phyloP scores from a whole-genome alignment of 2,113 vertebrate species.

The Chaetura pelagica region DNA sequence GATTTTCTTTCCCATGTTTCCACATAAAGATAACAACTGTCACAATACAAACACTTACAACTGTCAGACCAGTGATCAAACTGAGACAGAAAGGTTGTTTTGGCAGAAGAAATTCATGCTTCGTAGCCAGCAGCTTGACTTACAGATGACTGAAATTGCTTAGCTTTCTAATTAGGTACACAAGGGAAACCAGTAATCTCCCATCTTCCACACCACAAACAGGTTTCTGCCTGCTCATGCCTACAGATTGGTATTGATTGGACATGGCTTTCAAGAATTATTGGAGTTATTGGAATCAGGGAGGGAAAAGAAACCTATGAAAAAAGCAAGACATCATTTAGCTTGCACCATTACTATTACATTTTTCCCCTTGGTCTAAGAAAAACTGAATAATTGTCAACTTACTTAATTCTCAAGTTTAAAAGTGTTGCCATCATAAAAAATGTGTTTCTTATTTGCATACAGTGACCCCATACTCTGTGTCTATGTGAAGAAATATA shows the following conservation, averaged over 20 bases:
- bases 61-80: not conserved
- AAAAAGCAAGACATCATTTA: not conserved
- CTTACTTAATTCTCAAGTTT: not conserved
- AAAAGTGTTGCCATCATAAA: not conserved
- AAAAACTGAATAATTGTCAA: not conserved
- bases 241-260: not conserved
- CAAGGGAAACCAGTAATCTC: not conserved
- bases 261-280: not conserved
- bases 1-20: not conserved
- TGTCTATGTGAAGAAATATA: not conserved
- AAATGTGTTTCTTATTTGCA: not conserved
- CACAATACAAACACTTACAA: not conserved
- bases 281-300: accelerated
- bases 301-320: not conserved
- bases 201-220: not conserved
- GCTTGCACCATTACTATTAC: not conserved
- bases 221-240: not conserved
- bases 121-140: not conserved
- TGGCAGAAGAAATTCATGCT: not conserved
- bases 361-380: not conserved
- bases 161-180: not conserved
- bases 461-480: too few species aligned
- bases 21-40: not conserved
- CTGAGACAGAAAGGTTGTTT: not conserved
- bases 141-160: not conserved